Evolutionary conservation across 2,797 vertebrate species (phyloP), one percentile per base, ranked within the genome.

Genomic region (Microhierax caerulescens): DNA sequence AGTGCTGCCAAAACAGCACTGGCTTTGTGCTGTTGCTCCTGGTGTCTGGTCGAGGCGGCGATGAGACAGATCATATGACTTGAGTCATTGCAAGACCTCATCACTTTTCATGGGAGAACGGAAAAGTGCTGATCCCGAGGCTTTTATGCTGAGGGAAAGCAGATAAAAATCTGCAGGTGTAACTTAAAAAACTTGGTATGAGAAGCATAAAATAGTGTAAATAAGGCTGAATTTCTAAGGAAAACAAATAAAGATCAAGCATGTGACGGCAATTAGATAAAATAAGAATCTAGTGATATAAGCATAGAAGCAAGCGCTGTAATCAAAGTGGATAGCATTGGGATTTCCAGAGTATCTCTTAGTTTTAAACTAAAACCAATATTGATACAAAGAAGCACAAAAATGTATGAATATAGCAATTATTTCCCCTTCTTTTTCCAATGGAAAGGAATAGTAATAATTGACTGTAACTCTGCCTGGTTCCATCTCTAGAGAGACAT

Each of bases 121-220:
- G 97, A 97, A 98, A 98, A 98, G 94, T 98, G 98, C 98, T 98
- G 98, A 98, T 97, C 83, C 92, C 14, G 36, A 94, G 96, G 96
- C 59, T 92, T 97, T 98, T 98, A 87, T 98, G 97, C 98, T 98
- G 98, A 98, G 98, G 98, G 97, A 98, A 98, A 96, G 96, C 95
- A 98, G 98, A 98, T 98, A 98, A 98, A 98, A 98, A 98, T 98
- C 98, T 98, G 98, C 98, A 98, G 98, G 98, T 98, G 97, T 97
- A 97, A 98, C 97, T 98, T 98, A 91, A 97, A 97, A 97, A 98
- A 98, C 93, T 32, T 61, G 84, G 94, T 97, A 93, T 72, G 96
- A 96, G 97, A 98, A 98, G 98, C 98, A 97, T 95, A 98, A 98
- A 98, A 97, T 93, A 87, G 76, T 73, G 89, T 97, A 94, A 97